A percentile compares a stretch with the other conserved stretches of the same genome.
Conservation (phyloP, 2,888 invertebrate genomes). For the Eupithecia abbreviata region DNA sequence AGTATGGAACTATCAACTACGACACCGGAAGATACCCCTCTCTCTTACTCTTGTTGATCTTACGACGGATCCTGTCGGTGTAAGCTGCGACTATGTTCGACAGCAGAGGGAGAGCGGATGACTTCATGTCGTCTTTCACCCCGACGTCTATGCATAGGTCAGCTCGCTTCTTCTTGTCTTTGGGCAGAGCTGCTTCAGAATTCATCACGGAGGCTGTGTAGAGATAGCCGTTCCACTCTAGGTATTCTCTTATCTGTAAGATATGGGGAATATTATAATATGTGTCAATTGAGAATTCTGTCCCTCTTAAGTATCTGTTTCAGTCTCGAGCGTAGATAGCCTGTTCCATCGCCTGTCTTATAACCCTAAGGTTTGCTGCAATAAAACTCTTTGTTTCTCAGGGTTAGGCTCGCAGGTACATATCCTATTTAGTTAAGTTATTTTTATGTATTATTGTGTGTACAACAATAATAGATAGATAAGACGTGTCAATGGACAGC, state of each 20-base stretch:
- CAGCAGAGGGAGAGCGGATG: constrained; percentile 78
- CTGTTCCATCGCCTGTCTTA: too few relatives aligned
- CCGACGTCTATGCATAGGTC: constrained; percentile 76
- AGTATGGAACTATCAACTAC: not conserved
- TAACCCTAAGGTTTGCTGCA: too few relatives aligned
- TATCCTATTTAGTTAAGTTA: too few relatives aligned
- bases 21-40: constrained; percentile 35
- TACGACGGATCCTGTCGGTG: constrained; percentile 76
- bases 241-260: constrained; percentile 80
- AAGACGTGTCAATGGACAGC: too few relatives aligned
- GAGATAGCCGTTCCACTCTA: constrained; percentile 88
- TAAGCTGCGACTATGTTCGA: constrained; percentile 82
- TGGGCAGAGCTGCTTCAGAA: constrained; percentile 74
- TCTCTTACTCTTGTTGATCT: constrained; percentile 68
- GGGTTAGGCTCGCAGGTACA: too few relatives aligned
- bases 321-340: too few relatives aligned
- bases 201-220: constrained; percentile 84
- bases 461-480: too few relatives aligned
- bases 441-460: too few relatives aligned
- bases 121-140: constrained; percentile 80
- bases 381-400: too few relatives aligned
- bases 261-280: too few relatives aligned
- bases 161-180: constrained; percentile 56
- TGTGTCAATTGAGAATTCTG: too few relatives aligned
- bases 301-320: too few relatives aligned